Percentiles rank a stretch among this genome's conserved stretches.
These are phyloP conservation scores for Gobionotothen gibberifrons DNA, from an alignment of 2,797 vertebrate species.

Conservation along the genomic window DNA sequence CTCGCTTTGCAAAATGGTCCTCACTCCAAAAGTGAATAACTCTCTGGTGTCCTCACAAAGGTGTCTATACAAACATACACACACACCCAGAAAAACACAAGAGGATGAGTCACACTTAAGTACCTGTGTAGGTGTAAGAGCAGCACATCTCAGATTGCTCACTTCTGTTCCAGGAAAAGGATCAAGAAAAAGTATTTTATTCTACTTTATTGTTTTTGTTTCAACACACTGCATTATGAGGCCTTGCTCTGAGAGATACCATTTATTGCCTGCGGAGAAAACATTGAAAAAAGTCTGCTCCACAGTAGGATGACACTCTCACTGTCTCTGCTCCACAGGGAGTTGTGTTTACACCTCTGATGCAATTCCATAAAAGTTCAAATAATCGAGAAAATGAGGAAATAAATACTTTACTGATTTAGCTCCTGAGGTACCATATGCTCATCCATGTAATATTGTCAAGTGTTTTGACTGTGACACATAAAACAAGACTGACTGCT, in stretches of 20 bases:
- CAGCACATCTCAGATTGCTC: conserved; percentile 25
- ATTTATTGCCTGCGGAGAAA: conserved; percentile 27
- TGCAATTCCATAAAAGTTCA: conserved; percentile 3
- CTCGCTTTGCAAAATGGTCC: too few relatives aligned
- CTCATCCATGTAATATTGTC: conserved; percentile 17
- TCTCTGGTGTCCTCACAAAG: too few relatives aligned
- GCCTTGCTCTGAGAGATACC: conserved; percentile 5
- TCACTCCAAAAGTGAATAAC: too few relatives aligned
- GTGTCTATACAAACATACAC: too few relatives aligned
- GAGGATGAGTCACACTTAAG: conserved; percentile 19
- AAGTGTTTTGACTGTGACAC: conserved; percentile 26
- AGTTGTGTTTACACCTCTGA: conserved; percentile 37
- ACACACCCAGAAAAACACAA: conserved; percentile 19
- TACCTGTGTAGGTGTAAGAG: conserved; percentile 39
- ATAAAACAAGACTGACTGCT: conserved; percentile 11
- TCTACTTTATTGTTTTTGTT: not conserved
- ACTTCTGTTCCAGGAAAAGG: conserved; percentile 19
- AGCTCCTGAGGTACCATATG: conserved; percentile 24
- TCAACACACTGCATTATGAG: not conserved
- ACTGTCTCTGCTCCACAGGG: conserved; percentile 17
- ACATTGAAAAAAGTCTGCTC: conserved; percentile 14
- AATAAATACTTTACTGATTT: conserved; percentile 37
- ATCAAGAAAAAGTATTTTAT: conserved; percentile 29
- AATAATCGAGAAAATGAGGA: conserved; percentile 50
- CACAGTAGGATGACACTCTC: conserved; percentile 6